Evolutionary conservation across 2,113 vertebrate species (phyloP).

Genomic region (Rhizomys pruinosus): DNA sequence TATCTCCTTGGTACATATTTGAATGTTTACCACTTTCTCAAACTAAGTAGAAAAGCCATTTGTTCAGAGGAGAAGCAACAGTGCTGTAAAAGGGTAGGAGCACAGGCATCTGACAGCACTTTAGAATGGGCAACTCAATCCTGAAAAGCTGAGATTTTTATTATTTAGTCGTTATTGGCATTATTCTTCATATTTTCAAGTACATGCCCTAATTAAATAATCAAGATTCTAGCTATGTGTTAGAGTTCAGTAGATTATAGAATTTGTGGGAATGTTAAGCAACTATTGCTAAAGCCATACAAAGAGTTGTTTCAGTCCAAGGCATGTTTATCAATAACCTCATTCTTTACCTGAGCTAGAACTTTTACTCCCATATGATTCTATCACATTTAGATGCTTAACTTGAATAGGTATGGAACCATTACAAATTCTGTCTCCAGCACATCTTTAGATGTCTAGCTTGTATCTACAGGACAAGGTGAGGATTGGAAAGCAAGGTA

Average conservation of each 20-base stretch:
- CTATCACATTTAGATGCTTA: conserved; percentile 20
- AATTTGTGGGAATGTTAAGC: background rate
- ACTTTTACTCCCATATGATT: background rate
- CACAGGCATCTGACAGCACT: background rate
- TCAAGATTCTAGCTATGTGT: background rate
- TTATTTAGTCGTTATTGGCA: background rate
- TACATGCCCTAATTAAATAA: background rate
- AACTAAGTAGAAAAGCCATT: conserved; percentile 2
- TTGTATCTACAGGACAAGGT: background rate
- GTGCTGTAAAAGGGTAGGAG: background rate
- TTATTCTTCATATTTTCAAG: conserved; percentile 44
- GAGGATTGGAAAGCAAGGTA: background rate
- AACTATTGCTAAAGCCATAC: background rate
- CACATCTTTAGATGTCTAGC: background rate
- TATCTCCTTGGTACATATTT: background rate
- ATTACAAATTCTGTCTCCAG: background rate
- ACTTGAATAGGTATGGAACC: conserved; percentile 17
- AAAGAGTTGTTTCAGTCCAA: background rate
- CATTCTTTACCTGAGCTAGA: conserved; percentile 12
- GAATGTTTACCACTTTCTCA: background rate
- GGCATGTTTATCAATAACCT: background rate
- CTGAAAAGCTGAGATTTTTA: conserved; percentile 29
- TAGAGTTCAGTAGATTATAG: background rate
- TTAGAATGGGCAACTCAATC: background rate
- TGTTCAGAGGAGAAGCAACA: background rate